Base-by-base conservation (phyloP, 2,888 invertebrate species). In the Cremastinae sp. region DNA sequence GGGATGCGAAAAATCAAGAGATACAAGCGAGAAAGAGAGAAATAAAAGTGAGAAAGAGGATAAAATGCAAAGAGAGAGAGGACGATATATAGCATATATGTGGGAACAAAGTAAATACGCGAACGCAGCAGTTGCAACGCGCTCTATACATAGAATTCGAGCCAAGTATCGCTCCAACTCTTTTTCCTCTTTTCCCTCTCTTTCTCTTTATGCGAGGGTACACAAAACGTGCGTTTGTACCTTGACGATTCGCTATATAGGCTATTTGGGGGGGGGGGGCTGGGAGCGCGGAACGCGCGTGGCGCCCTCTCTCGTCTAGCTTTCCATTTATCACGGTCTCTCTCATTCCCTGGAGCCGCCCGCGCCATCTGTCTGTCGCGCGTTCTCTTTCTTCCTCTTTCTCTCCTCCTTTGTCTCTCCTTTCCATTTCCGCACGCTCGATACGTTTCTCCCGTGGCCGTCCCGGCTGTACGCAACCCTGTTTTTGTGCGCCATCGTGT, bases 371-470 rank as follows among this genome's bases (percentile, higher is more conserved):
- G 10, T 68, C 53, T 58, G 20, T 62, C 14, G 35, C 72, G 51
- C 22, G 39, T 45, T 51, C 43, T 39, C 49, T 69, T 35, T 16
- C 35, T 47, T 9, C 28, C 37, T 35, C 56, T 51, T 35, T 45
- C 16, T 37, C 47, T 37, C 39, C 41, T 56, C 43, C 74, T 72
- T 76, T 72, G 58, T 68, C 28, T 28, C 10, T 64, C 51, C 74
- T 76, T 76, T 72, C 64, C 72, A 69, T 72, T 72, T 76, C 75
- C 53, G 68, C 62, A 64, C 68, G 72, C 75, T 66, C 75, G 75
- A 76, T 76, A 72, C 72, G 28, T 28, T 28, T 28, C 28, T 28
- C 72, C 68, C 62, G 37, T 41, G 56, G 28, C 56, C 20, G 64
- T 65, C 49, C 51, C 58, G 12, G 59, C 39, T 53, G 47, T 41